Base-by-base conservation (phyloP, 1,140 invertebrate genomes). In the Drosophila kikkawai region DNA sequence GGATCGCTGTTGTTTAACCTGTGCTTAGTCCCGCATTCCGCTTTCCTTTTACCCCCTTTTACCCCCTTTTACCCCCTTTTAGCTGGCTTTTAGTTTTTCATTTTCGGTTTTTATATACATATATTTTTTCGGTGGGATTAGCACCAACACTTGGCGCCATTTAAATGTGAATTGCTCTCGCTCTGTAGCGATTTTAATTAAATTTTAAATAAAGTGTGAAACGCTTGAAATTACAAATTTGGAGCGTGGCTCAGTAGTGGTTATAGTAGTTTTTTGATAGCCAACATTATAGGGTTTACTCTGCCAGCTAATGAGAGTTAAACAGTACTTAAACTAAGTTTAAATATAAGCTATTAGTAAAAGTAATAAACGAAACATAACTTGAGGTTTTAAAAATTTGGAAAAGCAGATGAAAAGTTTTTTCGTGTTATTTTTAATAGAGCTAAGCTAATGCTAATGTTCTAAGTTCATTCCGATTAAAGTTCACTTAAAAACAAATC, bases 151-250 rank as follows among this genome's bases (percentile, higher is more conserved):
- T 67, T 42, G 60, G 60, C 37, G 17, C 64, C 63, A 83, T 63
- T 79, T 60, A 44, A 42, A 61, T 55, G 44, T 37, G 39, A 74
- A 70, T 70, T 58, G 64, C 51, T 61, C 29, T 34, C 65, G 60
- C 56, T 26, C 17, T 50, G 61, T 50, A 50, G 73, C 47, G 61
- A 59, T 83, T 79, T 76, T 82, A 68, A 82, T 82, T 75, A 51
- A 68, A 79, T 75, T 75, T 81, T 61, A 58, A 73, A 41, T 47
- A 63, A 22, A 55, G 50, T 79, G 76, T 56, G 29, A 77, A 61
- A 17, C 65, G 45, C 60, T 15, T 3, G 53, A 47, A 53, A 51
- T 41, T 67, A 55, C 29, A 60, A 29, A 59, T 55, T 55, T 59
- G n/a, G 32, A n/a, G 36, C 7, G 3, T 3, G n/a, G 32, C 42